Evolutionary conservation across 2,797 vertebrate genomes (phyloP).

Genomic region (Darevskia mixta): DNA sequence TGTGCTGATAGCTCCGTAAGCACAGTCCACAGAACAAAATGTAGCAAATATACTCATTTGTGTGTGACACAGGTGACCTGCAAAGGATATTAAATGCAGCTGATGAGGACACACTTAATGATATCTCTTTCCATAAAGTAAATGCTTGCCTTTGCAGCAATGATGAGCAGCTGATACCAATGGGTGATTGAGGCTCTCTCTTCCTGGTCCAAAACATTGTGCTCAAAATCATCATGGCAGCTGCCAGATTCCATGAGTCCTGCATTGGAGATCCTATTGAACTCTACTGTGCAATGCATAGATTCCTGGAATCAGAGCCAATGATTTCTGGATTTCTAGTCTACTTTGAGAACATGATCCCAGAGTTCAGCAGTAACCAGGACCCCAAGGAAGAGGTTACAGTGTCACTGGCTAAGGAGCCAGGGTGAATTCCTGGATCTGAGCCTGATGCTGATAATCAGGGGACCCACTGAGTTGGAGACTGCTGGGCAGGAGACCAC

Average conservation of each 20-base stretch:
- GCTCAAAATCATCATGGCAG: neutral
- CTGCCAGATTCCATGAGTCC: neutral
- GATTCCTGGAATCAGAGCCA: neutral
- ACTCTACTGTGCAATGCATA: neutral
- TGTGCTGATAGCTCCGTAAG: neutral
- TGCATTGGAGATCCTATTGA: neutral
- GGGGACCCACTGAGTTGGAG: too few relatives aligned
- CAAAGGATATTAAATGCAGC: neutral
- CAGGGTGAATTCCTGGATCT: too few relatives aligned
- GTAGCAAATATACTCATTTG: neutral
- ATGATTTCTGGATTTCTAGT: neutral
- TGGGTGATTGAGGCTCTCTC: too few relatives aligned
- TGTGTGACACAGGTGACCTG: neutral
- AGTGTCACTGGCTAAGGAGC: too few relatives aligned
- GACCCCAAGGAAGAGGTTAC: too few relatives aligned
- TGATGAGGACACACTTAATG: conserved; percentile 35
- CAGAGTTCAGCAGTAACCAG: too few relatives aligned
- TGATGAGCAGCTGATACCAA: neutral
- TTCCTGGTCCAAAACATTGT: too few relatives aligned
- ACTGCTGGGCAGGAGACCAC: too few relatives aligned
- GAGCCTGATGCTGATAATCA: too few relatives aligned
- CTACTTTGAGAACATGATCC: neutral
- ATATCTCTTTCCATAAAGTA: conserved; percentile 49
- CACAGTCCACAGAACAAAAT: neutral
- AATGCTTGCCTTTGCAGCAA: conserved; percentile 44